Conservation (phyloP, 2,797 vertebrate species). For the Siniperca scherzeri region DNA sequence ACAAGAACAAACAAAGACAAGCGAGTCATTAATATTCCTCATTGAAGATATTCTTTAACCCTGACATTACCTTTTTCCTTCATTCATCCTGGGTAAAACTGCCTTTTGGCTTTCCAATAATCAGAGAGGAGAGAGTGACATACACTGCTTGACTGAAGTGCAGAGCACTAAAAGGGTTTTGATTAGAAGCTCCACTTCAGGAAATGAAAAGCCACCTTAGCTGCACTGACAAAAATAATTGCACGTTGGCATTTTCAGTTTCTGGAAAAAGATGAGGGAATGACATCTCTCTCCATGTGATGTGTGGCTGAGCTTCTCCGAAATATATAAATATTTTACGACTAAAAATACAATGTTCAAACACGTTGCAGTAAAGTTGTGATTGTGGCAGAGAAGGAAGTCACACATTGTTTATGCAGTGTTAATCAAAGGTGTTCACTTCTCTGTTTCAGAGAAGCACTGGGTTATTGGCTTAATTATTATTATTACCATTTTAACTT, state of each 20-base stretch:
- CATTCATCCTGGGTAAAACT: conserved; percentile 29
- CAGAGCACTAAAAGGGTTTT: conserved; percentile 54
- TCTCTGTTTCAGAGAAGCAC: not conserved
- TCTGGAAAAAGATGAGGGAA: conserved; percentile 28
- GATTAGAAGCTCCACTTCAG: conserved; percentile 65
- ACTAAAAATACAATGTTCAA: conserved; percentile 31
- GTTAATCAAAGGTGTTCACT: conserved; percentile 18
- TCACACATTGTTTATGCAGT: conserved; percentile 13
- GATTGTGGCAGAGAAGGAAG: not conserved
- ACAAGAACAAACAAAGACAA: conserved; percentile 14
- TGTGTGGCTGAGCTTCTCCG: not conserved
- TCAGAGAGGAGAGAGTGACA: conserved; percentile 29
- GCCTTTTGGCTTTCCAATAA: conserved; percentile 28
- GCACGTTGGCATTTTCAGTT: conserved; percentile 63
- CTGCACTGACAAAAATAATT: conserved; percentile 52
- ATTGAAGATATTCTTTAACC: conserved; percentile 7
- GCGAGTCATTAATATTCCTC: not conserved
- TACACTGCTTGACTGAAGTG: conserved; percentile 32
- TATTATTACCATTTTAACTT: not conserved
- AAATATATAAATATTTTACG: conserved; percentile 15
- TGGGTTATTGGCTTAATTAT: conserved; percentile 7
- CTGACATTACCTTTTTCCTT: conserved; percentile 23
- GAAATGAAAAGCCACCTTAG: conserved; percentile 60
- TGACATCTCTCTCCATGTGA: conserved; percentile 25
- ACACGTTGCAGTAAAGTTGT: conserved; percentile 7